Evolutionary conservation across 2,888 invertebrate genomes (phyloP).

Genomic region (Ashinkailepas kermadecensis): DNA sequence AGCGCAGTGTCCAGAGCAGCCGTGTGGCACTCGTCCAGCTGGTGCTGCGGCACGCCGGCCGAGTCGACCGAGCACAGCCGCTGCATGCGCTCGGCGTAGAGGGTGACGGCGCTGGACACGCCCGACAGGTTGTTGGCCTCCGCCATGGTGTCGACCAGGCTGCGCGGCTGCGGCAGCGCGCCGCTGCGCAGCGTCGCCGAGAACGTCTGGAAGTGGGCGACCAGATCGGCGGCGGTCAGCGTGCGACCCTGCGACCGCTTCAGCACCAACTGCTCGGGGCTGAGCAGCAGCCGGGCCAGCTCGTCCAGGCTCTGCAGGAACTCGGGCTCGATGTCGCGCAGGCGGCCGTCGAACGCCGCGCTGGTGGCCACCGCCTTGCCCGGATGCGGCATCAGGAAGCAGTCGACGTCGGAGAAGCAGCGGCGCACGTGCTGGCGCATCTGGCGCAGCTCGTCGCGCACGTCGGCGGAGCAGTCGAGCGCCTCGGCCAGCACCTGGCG

Average conservation of each 20-base stretch:
- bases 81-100: neutral
- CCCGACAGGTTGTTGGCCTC: neutral
- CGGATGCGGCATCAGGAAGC: conserved; percentile 98
- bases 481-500: conserved; percentile 43
- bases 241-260: neutral
- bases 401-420: conserved; percentile 93
- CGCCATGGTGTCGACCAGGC: neutral
- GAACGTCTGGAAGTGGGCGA: neutral
- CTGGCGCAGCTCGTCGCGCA: conserved; percentile 53
- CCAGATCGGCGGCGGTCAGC: neutral
- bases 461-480: conserved; percentile 36
- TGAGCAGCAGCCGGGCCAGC: neutral
- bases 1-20: neutral
- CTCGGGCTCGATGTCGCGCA: conserved; percentile 1
- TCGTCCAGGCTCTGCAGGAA: neutral
- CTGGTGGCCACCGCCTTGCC: conserved; percentile 47
- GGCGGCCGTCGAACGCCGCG: neutral
- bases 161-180: neutral
- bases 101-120: neutral
- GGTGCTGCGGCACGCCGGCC: neutral
- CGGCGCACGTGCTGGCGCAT: conserved; percentile 84
- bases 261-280: neutral
- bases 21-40: neutral
- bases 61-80: neutral
- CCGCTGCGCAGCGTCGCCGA: neutral